These are phyloP conservation scores for Cephalopachus bancanus DNA, from an alignment of 2,797 vertebrate species.

Conservation along the genomic window DNA sequence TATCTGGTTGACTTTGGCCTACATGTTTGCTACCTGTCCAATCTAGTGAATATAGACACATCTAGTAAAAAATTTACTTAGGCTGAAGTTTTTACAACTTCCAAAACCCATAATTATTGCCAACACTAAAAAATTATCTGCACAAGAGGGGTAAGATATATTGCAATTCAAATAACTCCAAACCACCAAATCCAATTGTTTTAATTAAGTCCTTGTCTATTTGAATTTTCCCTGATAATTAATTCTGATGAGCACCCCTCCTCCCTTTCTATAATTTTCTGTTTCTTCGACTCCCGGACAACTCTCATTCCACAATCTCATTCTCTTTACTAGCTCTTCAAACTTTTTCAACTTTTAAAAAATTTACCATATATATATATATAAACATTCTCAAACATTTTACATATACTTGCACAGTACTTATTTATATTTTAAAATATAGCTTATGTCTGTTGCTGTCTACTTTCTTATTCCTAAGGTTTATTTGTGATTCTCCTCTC, in stretches of 20 bases:
- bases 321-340: not conserved
- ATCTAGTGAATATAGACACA: not conserved
- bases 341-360: not conserved
- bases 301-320: not conserved
- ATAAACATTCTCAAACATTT: not conserved
- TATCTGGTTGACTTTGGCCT: not conserved
- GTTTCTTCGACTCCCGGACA: not conserved
- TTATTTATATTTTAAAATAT: not conserved
- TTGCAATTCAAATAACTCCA: not conserved
- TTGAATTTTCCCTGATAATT: not conserved
- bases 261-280: not conserved
- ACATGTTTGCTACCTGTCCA: not conserved
- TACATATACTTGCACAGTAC: not conserved
- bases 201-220: not conserved
- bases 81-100: not conserved
- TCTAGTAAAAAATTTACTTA: not conserved
- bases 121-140: not conserved
- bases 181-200: not conserved
- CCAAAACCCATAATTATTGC: not conserved
- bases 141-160: too few relatives aligned
- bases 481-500: not conserved
- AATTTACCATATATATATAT: too few relatives aligned
- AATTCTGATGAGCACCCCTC: accelerated
- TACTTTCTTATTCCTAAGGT: not conserved
- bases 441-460: not conserved